Conservation (phyloP, 2,888 invertebrate species). For the Noctua comes region DNA sequence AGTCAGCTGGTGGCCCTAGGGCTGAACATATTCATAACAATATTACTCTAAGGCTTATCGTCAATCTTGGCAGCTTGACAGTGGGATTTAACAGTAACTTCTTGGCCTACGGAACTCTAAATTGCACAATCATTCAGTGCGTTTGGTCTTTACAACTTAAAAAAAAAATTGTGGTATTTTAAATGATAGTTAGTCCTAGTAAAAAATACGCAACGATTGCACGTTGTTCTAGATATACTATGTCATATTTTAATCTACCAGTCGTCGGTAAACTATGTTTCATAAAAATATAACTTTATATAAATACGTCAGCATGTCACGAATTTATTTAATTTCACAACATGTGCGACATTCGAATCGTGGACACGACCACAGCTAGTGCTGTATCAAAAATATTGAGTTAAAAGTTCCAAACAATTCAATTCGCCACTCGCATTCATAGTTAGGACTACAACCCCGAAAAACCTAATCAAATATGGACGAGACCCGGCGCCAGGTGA, state of each 20-base stretch:
- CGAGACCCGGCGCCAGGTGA: constrained; percentile 84
- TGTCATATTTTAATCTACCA: constrained; percentile 28
- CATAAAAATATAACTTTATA: constrained; percentile 44
- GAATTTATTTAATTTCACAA: constrained; percentile 54
- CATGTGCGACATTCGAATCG: constrained; percentile 30
- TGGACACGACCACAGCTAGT: constrained; percentile 26
- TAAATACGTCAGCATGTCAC: constrained; percentile 54
- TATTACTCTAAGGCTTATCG: constrained; percentile 46
- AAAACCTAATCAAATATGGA: constrained; percentile 88
- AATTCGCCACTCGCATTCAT: constrained; percentile 74
- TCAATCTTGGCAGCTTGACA: constrained; percentile 32
- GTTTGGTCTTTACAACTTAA: background rate
- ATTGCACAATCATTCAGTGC: background rate
- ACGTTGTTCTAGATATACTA: background rate
- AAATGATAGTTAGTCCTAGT: background rate
- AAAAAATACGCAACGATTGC: background rate
- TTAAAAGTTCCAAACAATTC: constrained; percentile 69
- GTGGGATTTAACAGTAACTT: constrained; percentile 31
- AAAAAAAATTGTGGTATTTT: background rate
- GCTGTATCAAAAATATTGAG: constrained; percentile 54
- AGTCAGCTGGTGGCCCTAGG: constrained; percentile 43
- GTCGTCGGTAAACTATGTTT: constrained; percentile 36
- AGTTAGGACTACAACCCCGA: constrained; percentile 82
- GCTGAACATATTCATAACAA: constrained; percentile 60
- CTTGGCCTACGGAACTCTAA: background rate